Conservation (phyloP, 2,888 invertebrate species). For the Ceraclea dissimilis region DNA sequence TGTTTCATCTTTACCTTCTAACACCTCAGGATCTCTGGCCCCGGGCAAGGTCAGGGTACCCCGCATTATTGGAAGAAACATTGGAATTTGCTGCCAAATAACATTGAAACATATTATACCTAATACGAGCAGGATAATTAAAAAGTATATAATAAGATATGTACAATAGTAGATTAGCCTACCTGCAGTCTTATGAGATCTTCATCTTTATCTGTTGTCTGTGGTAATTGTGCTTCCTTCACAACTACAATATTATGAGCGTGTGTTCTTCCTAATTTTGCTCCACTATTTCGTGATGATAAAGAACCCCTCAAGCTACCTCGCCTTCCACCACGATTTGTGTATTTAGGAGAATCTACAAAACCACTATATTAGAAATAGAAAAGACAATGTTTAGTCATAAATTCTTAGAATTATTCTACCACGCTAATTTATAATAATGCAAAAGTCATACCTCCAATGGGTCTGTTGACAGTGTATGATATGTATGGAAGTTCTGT, state of each 20-base stretch:
- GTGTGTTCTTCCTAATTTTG: slow-evolving; percentile 36
- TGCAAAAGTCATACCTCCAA: slow-evolving; percentile 59
- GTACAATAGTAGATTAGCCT: not conserved
- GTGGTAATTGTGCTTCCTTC: slow-evolving; percentile 58
- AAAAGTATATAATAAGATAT: not conserved
- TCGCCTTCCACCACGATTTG: slow-evolving; percentile 42
- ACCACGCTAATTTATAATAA: no score
- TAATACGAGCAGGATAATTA: not conserved
- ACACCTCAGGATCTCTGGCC: slow-evolving; percentile 77
- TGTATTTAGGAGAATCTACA: slow-evolving; percentile 71
- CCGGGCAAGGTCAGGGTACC: slow-evolving; percentile 81
- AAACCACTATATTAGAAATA: not conserved
- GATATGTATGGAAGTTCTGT: slow-evolving; percentile 87
- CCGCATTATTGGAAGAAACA: slow-evolving; percentile 88
- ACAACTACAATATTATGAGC: slow-evolving; percentile 77
- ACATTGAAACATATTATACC: no score
- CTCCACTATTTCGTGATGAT: not conserved
- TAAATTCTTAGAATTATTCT: no score
- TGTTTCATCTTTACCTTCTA: slow-evolving; percentile 69
- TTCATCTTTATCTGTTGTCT: slow-evolving; percentile 63
- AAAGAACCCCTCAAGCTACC: not conserved
- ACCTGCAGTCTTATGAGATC: slow-evolving; percentile 65
- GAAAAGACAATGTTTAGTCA: slow-evolving; percentile 29
- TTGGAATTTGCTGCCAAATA: slow-evolving; percentile 65
- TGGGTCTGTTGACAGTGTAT: slow-evolving; percentile 82